A percentile compares a stretch with the other conserved stretches of the same genome.
phyloP scores from a whole-genome alignment of 2,888 invertebrate genomes.

The Dryocosmus kuriphilus region DNA sequence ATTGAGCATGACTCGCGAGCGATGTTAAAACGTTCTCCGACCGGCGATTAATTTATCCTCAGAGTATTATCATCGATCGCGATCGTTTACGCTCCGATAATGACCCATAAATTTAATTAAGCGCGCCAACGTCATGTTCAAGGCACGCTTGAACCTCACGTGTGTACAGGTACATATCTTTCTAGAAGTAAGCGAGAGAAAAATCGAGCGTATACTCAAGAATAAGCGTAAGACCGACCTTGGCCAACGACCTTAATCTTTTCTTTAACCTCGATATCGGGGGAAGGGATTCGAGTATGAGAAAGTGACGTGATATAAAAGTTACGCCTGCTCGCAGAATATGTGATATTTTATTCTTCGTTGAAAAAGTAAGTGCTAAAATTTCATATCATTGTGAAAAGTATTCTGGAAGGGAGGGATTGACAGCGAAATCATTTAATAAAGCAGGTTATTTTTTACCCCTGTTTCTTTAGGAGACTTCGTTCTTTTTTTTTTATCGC shows the following conservation, averaged over 20 bases:
- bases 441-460: too few species aligned
- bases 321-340: too few species aligned
- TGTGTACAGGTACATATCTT: conserved; percentile 36
- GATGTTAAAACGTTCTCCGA: background rate
- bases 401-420: too few species aligned
- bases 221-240: conserved; percentile 59
- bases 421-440: too few species aligned
- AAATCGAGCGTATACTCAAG: conserved; percentile 48
- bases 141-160: conserved; percentile 45
- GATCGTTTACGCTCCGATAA: conserved; percentile 66
- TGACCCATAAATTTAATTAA: conserved; percentile 72
- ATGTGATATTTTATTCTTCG: background rate
- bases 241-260: conserved; percentile 64
- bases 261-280: conserved; percentile 60
- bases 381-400: too few species aligned
- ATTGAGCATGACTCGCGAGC: background rate
- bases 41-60: conserved; percentile 61
- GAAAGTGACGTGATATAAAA: conserved; percentile 10
- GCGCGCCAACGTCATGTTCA: conserved; percentile 60
- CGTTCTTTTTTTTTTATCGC: too few species aligned
- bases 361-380: too few species aligned
- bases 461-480: too few species aligned
- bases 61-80: conserved; percentile 65
- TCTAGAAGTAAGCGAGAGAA: conserved; percentile 1
- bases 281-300: conserved; percentile 15